Conservation (phyloP, 2,797 vertebrate species). For the Orientallactaga sibirica region DNA sequence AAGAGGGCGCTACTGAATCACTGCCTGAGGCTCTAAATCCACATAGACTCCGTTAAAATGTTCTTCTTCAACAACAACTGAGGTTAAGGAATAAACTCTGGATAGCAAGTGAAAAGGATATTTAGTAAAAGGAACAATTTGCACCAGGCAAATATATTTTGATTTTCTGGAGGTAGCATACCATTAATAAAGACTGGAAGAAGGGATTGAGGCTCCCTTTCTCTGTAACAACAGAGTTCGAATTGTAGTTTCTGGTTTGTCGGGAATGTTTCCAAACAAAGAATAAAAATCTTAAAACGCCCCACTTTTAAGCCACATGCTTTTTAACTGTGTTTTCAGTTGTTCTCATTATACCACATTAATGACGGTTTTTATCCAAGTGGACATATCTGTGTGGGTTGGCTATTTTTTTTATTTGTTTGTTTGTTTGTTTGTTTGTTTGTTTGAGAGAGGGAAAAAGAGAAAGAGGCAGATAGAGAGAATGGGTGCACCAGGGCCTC, state of each 20-base stretch:
- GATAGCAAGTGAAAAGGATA: neutral
- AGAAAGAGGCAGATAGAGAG: too few species aligned
- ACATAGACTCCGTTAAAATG: neutral
- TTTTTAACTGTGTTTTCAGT: neutral
- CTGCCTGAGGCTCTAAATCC: neutral
- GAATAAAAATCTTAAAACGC: neutral
- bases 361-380: too few species aligned
- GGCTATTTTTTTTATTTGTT: neutral
- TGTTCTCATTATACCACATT: neutral
- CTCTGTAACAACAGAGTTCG: neutral
- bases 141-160: neutral
- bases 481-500: too few species aligned
- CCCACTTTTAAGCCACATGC: neutral
- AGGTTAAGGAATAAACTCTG: neutral
- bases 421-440: neutral
- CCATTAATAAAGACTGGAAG: neutral
- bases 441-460: too few species aligned
- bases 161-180: conserved; percentile 10
- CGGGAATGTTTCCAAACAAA: conserved; percentile 16
- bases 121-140: neutral
- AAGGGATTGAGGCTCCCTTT: neutral
- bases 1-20: neutral
- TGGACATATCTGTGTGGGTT: too few species aligned
- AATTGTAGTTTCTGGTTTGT: conserved; percentile 23
- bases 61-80: neutral